A percentile compares a stretch with the other conserved stretches of the same genome.
Conservation (phyloP, 1,140 invertebrate genomes). For the Diploscapter pachys region DNA sequence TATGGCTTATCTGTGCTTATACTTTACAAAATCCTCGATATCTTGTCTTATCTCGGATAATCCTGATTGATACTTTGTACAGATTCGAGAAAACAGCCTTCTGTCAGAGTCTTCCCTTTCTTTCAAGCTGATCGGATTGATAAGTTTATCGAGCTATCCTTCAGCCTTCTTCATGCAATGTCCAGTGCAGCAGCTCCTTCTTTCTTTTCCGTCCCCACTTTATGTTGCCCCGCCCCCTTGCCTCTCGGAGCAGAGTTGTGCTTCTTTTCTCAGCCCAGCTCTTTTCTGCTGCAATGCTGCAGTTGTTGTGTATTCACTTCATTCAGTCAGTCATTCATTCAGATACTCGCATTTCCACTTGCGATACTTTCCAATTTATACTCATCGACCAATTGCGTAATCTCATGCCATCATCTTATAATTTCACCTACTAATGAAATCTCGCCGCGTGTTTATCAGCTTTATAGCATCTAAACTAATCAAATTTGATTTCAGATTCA, state of each 20-base stretch:
- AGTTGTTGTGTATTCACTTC: not conserved
- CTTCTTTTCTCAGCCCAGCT: not conserved
- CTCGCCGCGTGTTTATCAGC: constrained; percentile 1
- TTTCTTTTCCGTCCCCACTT: not conserved
- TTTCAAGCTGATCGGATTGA: not conserved
- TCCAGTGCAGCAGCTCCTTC: not conserved
- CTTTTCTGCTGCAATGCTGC: not conserved
- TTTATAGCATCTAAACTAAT: not conserved
- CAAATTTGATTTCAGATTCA: constrained; percentile 1
- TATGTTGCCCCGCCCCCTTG: not conserved
- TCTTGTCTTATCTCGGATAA: not conserved
- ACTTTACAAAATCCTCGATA: not conserved
- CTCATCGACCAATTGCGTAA: no score
- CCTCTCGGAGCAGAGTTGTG: not conserved
- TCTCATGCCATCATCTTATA: not conserved
- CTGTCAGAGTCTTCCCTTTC: not conserved
- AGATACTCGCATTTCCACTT: constrained; percentile 6
- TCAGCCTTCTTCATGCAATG: not conserved
- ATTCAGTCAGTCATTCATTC: not conserved
- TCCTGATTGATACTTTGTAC: not conserved
- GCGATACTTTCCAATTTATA: not conserved
- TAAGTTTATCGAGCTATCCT: not conserved
- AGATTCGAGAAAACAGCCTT: not conserved
- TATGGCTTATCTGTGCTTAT: not conserved
- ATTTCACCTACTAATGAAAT: constrained; percentile 1